Evolutionary conservation across 2,113 vertebrate genomes (phyloP).

Genomic region (Synchiropus splendidus): DNA sequence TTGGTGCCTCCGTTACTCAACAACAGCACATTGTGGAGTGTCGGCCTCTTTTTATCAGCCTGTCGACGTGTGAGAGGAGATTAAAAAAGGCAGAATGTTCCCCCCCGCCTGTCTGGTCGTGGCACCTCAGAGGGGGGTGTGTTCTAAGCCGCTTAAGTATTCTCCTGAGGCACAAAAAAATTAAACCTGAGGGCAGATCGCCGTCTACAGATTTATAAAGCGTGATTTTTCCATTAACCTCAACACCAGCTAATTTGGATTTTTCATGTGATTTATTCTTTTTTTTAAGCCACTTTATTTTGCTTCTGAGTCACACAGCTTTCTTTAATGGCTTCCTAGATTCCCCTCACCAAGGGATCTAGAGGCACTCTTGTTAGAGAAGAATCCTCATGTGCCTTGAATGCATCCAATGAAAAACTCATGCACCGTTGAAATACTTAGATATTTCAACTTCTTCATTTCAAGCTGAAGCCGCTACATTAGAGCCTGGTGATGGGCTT

Average conservation of each 20-base stretch:
- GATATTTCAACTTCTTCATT: too few relatives aligned
- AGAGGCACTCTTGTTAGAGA: too few relatives aligned
- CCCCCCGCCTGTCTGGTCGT: conserved; percentile 8
- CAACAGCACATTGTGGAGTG: too few relatives aligned
- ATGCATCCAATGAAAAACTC: too few relatives aligned
- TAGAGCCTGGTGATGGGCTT: too few relatives aligned
- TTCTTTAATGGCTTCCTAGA: too few relatives aligned
- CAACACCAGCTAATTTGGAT: conserved; percentile 14
- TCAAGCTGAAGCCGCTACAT: too few relatives aligned
- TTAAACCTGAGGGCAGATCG: conserved; percentile 8
- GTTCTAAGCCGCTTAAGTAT: not conserved
- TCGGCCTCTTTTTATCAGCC: conserved; percentile 7
- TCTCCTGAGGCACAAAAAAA: conserved; percentile 1
- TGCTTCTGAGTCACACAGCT: not conserved
- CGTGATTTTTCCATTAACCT: conserved; percentile 18
- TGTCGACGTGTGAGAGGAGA: conserved; percentile 9
- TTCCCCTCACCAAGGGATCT: too few relatives aligned
- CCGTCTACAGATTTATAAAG: too few relatives aligned
- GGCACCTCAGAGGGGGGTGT: not conserved
- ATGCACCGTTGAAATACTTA: too few relatives aligned
- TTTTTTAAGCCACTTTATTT: too few relatives aligned
- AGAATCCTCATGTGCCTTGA: too few relatives aligned
- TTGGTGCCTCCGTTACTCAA: not conserved
- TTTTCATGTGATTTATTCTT: not conserved
- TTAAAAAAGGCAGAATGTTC: conserved; percentile 19